These are phyloP conservation scores for Eristalis pertinax DNA, from an alignment of 2,888 invertebrate genomes.

Conservation along the genomic window DNA sequence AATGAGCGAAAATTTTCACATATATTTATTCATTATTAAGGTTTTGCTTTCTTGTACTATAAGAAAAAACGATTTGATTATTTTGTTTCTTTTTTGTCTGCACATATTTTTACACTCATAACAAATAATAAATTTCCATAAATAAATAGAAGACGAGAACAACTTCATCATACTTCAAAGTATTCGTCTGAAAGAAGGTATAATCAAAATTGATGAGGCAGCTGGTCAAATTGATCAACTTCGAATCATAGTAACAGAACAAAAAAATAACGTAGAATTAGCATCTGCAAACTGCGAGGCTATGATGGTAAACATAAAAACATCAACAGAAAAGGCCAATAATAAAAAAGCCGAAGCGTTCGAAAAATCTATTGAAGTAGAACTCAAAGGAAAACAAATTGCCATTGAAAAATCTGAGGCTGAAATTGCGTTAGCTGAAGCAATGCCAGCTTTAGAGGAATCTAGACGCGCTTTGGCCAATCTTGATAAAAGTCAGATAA, in stretches of 20 bases:
- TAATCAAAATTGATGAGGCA: constrained; percentile 89
- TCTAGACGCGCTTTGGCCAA: constrained; percentile 91
- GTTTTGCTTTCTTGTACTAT: too few species aligned
- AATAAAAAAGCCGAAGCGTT: constrained; percentile 91
- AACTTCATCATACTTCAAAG: constrained; percentile 78
- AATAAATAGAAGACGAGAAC: constrained; percentile 79
- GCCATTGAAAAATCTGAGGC: constrained; percentile 92
- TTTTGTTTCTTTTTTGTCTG: too few species aligned
- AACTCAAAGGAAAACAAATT: constrained; percentile 90
- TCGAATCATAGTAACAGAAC: constrained; percentile 90
- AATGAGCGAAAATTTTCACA: too few species aligned
- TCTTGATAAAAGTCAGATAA: constrained; percentile 94
- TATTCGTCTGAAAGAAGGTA: constrained; percentile 79
- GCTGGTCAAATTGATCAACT: constrained; percentile 90
- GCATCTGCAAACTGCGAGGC: constrained; percentile 91
- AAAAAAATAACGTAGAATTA: constrained; percentile 90
- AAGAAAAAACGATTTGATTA: too few species aligned
- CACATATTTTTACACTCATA: too few species aligned
- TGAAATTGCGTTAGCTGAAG: constrained; percentile 89
- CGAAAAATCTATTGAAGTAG: constrained; percentile 90
- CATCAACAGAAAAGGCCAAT: constrained; percentile 87
- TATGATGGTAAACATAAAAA: constrained; percentile 89
- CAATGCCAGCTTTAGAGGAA: constrained; percentile 91
- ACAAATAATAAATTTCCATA: neutral
- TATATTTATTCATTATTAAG: too few species aligned